Evolutionary conservation across 2,113 vertebrate genomes (phyloP), one percentile per base, ranked within the genome.

Genomic region (Lamprologus sp.): DNA sequence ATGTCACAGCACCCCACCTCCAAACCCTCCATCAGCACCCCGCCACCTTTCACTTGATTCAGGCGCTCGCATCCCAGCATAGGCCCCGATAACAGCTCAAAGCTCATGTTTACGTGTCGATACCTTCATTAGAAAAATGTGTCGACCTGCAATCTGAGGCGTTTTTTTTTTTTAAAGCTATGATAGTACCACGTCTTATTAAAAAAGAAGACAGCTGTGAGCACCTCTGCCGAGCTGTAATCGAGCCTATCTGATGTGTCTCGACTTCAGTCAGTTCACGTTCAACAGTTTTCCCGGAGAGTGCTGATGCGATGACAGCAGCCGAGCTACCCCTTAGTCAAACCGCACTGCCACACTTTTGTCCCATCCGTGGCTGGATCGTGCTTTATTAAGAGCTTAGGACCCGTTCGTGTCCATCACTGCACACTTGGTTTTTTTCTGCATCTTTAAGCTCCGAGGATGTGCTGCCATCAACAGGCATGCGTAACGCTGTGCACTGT

Each of bases 1-100:
- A 33, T 91, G 93, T 92, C 92, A 94, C 90, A 92, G 82, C 85
- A n/a, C 84, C 88, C 51, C 56, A 11, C 56, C 47, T 19, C 60
- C 58, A 31, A 4, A 45, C 10, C 17, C 28, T 23, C 63, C 19
- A 3, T 13, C 33, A 68, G 31, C 63, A 37, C 63, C n/a, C n/a
- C n/a, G 11, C 35, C 35, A 37, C 35, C 26, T 17, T 17, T 37
- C 31, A 3, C 54, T 31, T 63, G 53, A 19, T 49, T 26, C 68
- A 58, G 8, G 9, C 33, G 11, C 21, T 55, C 54, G 58, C 85
- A 53, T 21, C 40, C 81, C 58, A 82, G 80, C 84, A 73, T 2
- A 93, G 92, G 90, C 92, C 93, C 68, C 23, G 21, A 6, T 83
- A 73, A 37, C 82, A 82, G 54, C 19, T 73, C 2, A 4, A 63